Evolutionary conservation across 1,140 invertebrate genomes (phyloP).

Genomic region (Magallana gigas): DNA sequence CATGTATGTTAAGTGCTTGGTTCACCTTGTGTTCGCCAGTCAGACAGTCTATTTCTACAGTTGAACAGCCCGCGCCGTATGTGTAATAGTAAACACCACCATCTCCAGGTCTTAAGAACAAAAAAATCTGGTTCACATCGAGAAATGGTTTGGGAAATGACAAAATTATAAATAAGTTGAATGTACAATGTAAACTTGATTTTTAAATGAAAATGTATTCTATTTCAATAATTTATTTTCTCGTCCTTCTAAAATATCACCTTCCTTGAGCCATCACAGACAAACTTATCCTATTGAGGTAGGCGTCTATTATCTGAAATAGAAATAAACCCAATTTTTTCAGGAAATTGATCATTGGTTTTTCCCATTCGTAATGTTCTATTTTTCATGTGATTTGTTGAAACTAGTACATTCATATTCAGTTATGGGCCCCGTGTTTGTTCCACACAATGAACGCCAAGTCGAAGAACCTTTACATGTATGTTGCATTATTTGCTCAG

Average conservation of each 20-base stretch:
- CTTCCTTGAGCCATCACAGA: slow-evolving; percentile 25
- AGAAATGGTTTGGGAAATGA: neutral
- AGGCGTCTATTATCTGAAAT: slow-evolving; percentile 18
- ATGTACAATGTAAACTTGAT: neutral
- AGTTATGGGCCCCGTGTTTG: neutral
- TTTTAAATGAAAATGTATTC: too few relatives aligned
- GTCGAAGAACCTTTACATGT: neutral
- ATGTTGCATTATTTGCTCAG: too few relatives aligned
- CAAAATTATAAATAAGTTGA: neutral
- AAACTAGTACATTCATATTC: neutral
- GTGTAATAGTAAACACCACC: slow-evolving; percentile 61
- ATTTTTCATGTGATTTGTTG: neutral
- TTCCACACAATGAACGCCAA: neutral
- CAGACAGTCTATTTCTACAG: slow-evolving; percentile 81
- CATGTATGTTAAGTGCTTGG: neutral
- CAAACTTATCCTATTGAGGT: slow-evolving; percentile 20
- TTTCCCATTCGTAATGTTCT: neutral
- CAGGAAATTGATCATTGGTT: neutral
- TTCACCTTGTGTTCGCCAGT: slow-evolving; percentile 80
- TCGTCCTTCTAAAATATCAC: neutral
- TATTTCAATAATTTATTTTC: too few relatives aligned
- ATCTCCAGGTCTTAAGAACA: neutral
- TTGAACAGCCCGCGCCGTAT: slow-evolving; percentile 68
- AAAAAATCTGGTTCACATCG: neutral
- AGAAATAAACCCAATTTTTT: too few relatives aligned